Base-by-base conservation (phyloP, 1,140 invertebrate genomes). In the Phymastichus coffea region DNA sequence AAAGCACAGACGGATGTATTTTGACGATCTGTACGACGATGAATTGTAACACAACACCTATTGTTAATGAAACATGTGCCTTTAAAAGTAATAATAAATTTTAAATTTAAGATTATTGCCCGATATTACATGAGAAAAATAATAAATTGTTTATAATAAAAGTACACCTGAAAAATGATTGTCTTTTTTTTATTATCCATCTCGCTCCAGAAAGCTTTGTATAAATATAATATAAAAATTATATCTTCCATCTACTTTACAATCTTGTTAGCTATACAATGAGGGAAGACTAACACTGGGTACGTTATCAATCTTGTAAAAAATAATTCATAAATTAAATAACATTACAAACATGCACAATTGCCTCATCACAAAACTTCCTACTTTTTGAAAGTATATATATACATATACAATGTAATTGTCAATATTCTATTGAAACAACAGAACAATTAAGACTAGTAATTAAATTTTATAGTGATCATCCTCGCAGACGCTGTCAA, bases 71-170 rank as follows among this genome's bases (percentile, higher is more conserved):
- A 78, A 73, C 66, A 77, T 76, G 78, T 79, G 78, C 77, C 77
- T 80, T 80, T 73, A 67, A 69, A 76, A 77, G 67, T 78, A 80
- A 77, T 74, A 76, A 78, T 73, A 71, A 71, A 70, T 70, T 74
- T 70, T 70, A 71, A 74, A 74, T 70, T 70, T 78, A 78, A 76
- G 69, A 71, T 67, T 40, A 41, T 49, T 71, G 66, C 71, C 71
- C 71, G 72, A 73, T 77, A 78, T 76, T 76, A 74, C 72, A 71
- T 70, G 37, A 61, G 22, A 61, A 61, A 66, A 73, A 70, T 64
- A 73, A 77, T 76, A 76, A 79, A 76, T 71, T 69, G 72, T 76
- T 79, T 79, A 74, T 77, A 71, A 76, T 77, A 76, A 73, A 74
- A 68, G 61, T 61, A 61, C 26, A 60, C 46, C 33, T 60, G 26